Conservation (phyloP, 30 jellyfish, hydroid and myxozoan genomes). For the Clytia hemisphaerica region DNA sequence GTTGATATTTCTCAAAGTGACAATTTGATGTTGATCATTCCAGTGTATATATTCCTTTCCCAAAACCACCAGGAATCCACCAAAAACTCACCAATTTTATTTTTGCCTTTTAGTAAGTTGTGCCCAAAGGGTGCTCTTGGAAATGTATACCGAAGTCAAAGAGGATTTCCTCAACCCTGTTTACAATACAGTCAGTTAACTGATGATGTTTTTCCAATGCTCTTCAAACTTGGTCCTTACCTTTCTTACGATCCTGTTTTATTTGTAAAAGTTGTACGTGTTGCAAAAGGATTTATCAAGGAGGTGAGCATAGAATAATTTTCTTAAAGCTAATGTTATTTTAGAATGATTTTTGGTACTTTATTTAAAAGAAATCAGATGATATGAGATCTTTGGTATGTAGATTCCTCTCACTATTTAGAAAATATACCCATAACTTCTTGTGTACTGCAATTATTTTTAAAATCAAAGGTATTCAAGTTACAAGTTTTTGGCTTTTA, state of each 20-base stretch:
- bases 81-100: background rate
- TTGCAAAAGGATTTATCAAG: conserved; percentile 71
- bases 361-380: too few species aligned
- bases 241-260: conserved; percentile 77
- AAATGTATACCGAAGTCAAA: conserved; percentile 26
- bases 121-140: conserved; percentile 86
- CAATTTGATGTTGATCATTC: too few species aligned
- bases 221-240: conserved; percentile 69
- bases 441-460: too few species aligned
- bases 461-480: too few species aligned
- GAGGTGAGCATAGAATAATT: too few species aligned
- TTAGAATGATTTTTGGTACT: too few species aligned
- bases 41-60: background rate
- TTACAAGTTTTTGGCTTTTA: too few species aligned
- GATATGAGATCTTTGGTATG: too few species aligned
- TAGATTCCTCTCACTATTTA: too few species aligned
- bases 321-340: too few species aligned
- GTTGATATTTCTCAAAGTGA: too few species aligned
- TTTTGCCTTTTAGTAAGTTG: conserved; percentile 25
- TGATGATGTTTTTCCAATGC: conserved; percentile 67
- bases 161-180: conserved; percentile 59
- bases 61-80: background rate
- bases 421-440: too few species aligned
- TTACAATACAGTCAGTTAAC: conserved; percentile 64
- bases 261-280: conserved; percentile 70